These are phyloP conservation scores for Podarcis siculus DNA, from an alignment of 2,797 vertebrate species.

Conservation along the genomic window DNA sequence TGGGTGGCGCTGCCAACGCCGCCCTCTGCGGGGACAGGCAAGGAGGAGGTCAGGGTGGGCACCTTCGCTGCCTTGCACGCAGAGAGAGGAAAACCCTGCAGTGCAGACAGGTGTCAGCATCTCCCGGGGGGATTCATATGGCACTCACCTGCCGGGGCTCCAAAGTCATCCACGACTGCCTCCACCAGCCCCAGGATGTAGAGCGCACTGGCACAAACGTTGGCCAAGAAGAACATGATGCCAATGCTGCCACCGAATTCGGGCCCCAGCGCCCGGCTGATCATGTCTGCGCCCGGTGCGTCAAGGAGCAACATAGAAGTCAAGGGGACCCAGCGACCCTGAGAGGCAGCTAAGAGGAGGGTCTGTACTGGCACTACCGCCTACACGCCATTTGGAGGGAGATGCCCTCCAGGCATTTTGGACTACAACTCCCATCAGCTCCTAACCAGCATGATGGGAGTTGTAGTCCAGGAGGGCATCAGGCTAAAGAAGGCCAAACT, in stretches of 20 bases:
- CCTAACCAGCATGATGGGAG: too few species aligned
- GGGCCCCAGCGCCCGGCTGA: conserved; percentile 90
- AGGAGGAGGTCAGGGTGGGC: too few species aligned
- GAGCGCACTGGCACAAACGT: conserved; percentile 89
- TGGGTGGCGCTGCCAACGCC: background rate
- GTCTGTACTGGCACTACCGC: accelerated
- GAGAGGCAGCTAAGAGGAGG: background rate
- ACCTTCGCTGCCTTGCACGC: background rate
- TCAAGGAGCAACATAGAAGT: conserved; percentile 66
- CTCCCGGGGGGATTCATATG: accelerated
- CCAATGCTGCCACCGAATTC: conserved; percentile 93
- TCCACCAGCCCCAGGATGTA: conserved; percentile 90
- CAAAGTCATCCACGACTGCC: conserved; percentile 85
- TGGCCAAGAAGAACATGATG: conserved; percentile 93
- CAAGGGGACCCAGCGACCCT: background rate
- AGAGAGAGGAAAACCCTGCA: too few species aligned
- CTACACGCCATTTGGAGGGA: background rate
- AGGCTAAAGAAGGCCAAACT: too few species aligned
- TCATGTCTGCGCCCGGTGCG: conserved; percentile 83
- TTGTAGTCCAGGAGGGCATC: too few species aligned
- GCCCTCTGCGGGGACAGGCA: conserved; percentile 54
- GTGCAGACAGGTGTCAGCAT: too few species aligned
- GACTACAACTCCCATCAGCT: too few species aligned
- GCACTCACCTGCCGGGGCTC: conserved; percentile 79
- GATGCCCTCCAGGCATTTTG: too few species aligned